Evolutionary conservation across 2,113 vertebrate genomes (phyloP).

Genomic region (Nyctereutes procyonoides): DNA sequence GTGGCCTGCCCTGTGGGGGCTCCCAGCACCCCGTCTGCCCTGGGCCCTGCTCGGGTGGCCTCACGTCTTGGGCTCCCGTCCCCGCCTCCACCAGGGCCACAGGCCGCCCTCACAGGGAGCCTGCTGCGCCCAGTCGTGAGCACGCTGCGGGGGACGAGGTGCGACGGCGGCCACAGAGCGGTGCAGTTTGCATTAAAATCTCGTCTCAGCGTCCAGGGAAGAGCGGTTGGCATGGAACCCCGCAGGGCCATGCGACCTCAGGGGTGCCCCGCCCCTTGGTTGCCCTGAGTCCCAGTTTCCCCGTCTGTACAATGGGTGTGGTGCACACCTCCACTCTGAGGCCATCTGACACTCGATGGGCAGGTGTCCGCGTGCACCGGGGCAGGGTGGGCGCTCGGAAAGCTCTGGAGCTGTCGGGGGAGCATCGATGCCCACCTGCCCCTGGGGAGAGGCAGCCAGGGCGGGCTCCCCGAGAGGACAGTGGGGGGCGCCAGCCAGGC

Average conservation of each 20-base stretch:
- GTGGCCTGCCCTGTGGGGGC: background rate
- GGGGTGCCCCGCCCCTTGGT: background rate
- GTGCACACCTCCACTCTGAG: background rate
- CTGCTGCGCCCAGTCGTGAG: accelerated
- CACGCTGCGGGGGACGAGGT: accelerated
- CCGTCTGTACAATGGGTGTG: background rate
- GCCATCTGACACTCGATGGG: background rate
- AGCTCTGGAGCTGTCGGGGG: background rate
- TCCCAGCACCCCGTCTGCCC: background rate
- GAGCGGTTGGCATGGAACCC: background rate
- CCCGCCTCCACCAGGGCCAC: background rate
- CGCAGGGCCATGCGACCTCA: background rate
- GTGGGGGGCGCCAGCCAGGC: background rate
- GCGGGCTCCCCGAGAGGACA: background rate
- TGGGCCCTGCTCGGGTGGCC: background rate
- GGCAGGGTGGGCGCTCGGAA: background rate
- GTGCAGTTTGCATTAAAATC: too few relatives aligned
- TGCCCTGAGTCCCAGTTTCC: background rate
- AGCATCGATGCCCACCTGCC: too few relatives aligned
- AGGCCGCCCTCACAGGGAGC: background rate
- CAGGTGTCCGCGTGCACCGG: accelerated
- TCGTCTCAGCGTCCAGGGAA: background rate
- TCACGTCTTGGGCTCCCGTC: background rate
- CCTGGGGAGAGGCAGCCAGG: background rate
- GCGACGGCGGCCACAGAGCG: accelerated